A percentile compares a stretch with the other conserved stretches of the same genome.
These are phyloP conservation scores for Paelopatides confundens DNA, from an alignment of 53 echinoderm and acorn worm species.

Conservation along the genomic window DNA sequence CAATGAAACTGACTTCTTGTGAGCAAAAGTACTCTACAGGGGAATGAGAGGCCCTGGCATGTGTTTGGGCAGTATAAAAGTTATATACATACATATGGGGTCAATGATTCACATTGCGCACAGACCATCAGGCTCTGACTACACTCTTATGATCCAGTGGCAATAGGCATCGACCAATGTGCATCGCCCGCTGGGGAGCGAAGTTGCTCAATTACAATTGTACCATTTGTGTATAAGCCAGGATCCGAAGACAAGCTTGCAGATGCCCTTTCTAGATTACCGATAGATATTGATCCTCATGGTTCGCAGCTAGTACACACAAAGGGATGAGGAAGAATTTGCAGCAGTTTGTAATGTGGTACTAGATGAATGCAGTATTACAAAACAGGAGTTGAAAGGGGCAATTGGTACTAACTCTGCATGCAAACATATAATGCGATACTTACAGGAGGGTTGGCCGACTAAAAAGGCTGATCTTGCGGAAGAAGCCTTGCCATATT, in stretches of 20 bases:
- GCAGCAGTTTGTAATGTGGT: neutral
- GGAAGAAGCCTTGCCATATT: constrained; percentile 31
- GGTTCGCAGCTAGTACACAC: neutral
- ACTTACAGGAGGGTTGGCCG: constrained; percentile 42
- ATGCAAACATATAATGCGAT: neutral
- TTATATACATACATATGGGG: neutral
- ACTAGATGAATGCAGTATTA: neutral
- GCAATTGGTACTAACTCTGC: neutral
- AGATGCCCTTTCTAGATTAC: neutral
- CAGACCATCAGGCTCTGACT: constrained; percentile 21
- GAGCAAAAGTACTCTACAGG: too few relatives aligned
- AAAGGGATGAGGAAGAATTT: neutral
- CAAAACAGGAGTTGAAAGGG: neutral
- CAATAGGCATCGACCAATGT: constrained; percentile 57
- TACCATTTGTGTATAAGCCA: neutral
- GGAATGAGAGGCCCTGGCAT: neutral
- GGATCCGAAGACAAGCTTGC: neutral
- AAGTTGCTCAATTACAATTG: neutral
- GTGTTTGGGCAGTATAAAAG: constrained; percentile 3
- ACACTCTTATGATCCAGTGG: constrained; percentile 56
- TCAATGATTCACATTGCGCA: neutral
- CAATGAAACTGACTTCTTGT: too few relatives aligned
- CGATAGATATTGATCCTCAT: neutral
- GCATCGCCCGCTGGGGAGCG: constrained; percentile 5
- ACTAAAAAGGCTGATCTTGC: constrained; percentile 4